Conservation (phyloP, 2,113 vertebrate species). For the Psettodes erumei region DNA sequence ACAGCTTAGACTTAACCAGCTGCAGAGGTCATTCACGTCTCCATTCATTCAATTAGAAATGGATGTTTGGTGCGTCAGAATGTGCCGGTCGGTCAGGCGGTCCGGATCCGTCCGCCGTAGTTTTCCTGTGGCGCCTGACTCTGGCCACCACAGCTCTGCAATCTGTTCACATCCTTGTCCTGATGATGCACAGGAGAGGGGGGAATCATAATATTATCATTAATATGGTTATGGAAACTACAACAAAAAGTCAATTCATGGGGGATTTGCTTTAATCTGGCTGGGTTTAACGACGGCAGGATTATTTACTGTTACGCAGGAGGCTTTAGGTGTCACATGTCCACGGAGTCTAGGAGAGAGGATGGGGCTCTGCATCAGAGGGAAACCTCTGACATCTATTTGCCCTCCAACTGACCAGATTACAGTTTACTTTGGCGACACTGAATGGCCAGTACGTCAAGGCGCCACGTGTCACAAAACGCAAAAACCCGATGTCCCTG, state of each 20-base stretch:
- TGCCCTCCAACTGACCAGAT: constrained; percentile 70
- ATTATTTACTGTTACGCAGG: constrained; percentile 80
- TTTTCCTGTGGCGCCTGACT: neutral
- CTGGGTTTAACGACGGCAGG: constrained; percentile 73
- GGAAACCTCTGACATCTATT: constrained; percentile 60
- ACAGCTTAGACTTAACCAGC: constrained; percentile 64
- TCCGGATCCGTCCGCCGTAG: neutral
- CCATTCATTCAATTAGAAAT: constrained; percentile 70
- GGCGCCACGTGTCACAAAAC: neutral
- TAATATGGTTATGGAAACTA: constrained; percentile 76
- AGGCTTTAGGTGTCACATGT: constrained; percentile 80
- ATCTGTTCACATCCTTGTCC: constrained; percentile 34
- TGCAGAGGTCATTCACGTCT: constrained; percentile 60
- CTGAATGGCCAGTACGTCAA: constrained; percentile 15
- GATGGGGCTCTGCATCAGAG: constrained; percentile 49
- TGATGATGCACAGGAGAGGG: constrained; percentile 3
- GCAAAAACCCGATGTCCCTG: constrained; percentile 3
- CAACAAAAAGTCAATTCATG: constrained; percentile 73
- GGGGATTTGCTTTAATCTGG: constrained; percentile 79
- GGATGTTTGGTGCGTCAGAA: constrained; percentile 44
- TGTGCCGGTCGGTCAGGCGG: neutral
- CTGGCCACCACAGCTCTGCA: neutral
- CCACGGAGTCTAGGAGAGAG: constrained; percentile 51
- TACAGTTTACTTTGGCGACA: constrained; percentile 49
- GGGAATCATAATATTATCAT: constrained; percentile 65